These are phyloP conservation scores for Jacana jacana DNA, from an alignment of 2,113 vertebrate genomes.

Conservation along the genomic window DNA sequence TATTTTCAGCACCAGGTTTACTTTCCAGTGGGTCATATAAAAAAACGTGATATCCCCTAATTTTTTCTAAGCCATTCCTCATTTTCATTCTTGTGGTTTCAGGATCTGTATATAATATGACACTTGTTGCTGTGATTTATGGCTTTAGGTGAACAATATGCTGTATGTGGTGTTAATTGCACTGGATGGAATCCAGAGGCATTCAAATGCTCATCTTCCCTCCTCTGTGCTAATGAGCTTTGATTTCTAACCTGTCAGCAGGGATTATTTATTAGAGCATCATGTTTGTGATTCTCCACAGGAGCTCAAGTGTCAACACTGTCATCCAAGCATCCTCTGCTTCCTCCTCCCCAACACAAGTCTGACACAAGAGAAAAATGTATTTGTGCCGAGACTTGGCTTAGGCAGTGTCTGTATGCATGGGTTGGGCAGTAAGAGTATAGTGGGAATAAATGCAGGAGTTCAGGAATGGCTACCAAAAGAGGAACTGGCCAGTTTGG, in stretches of 20 bases:
- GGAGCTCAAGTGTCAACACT: background rate
- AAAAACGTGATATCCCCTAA: background rate
- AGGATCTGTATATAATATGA: background rate
- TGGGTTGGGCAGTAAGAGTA: background rate
- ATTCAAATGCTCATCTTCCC: conserved; percentile 31
- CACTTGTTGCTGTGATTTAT: conserved; percentile 54
- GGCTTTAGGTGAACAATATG: conserved; percentile 45
- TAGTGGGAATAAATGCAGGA: background rate
- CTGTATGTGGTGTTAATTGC: conserved; percentile 44
- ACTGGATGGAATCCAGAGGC: conserved; percentile 60
- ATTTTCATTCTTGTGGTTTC: conserved; percentile 35
- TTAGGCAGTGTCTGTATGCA: background rate
- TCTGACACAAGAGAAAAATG: background rate
- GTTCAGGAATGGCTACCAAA: background rate
- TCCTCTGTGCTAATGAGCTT: conserved; percentile 30
- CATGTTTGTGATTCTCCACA: conserved; percentile 10
- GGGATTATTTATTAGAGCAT: conserved; percentile 50
- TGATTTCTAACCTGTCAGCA: conserved; percentile 60
- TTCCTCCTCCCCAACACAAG: background rate
- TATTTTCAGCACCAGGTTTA: background rate
- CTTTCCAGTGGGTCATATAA: background rate
- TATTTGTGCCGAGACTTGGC: background rate
- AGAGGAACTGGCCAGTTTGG: background rate
- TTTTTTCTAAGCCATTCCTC: conserved; percentile 47
- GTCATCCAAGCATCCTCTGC: background rate